phyloP scores from a whole-genome alignment of 1,140 invertebrate genomes.

The Pissodes strobi region DNA sequence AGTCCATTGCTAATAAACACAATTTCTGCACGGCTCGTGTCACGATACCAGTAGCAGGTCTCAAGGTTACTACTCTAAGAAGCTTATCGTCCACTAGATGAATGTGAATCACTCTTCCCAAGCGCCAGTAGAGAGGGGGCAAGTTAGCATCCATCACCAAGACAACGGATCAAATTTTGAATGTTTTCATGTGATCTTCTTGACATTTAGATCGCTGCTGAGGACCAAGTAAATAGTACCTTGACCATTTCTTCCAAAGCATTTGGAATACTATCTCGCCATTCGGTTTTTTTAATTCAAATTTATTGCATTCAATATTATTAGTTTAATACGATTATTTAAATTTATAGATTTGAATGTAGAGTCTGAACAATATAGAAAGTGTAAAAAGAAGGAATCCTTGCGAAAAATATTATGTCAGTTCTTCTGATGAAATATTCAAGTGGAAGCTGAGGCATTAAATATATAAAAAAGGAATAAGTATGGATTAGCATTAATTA shows the following conservation, averaged over 20 bases:
- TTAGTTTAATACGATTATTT: too few species aligned
- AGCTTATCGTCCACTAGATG: background rate
- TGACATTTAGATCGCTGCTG: conserved; percentile 8
- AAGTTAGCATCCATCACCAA: background rate
- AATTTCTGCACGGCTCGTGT: background rate
- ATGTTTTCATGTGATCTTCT: background rate
- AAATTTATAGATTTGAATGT: too few species aligned
- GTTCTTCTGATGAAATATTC: too few species aligned
- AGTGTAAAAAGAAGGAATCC: too few species aligned
- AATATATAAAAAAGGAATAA: too few species aligned
- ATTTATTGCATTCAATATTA: too few species aligned
- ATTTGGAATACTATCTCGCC: background rate
- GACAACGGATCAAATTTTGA: background rate
- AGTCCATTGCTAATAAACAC: background rate
- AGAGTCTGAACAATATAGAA: too few species aligned
- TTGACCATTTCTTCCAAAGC: conserved; percentile 10
- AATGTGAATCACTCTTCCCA: conserved; percentile 1
- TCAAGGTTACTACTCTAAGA: background rate
- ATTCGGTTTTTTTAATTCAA: too few species aligned
- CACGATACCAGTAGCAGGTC: background rate
- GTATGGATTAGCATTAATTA: too few species aligned
- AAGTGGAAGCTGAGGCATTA: too few species aligned
- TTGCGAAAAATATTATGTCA: too few species aligned
- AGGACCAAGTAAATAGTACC: conserved; percentile 2
- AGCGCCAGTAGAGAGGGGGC: background rate